Evolutionary conservation across 1,140 invertebrate species (phyloP).

Genomic region (Agraylea sexmaculata): DNA sequence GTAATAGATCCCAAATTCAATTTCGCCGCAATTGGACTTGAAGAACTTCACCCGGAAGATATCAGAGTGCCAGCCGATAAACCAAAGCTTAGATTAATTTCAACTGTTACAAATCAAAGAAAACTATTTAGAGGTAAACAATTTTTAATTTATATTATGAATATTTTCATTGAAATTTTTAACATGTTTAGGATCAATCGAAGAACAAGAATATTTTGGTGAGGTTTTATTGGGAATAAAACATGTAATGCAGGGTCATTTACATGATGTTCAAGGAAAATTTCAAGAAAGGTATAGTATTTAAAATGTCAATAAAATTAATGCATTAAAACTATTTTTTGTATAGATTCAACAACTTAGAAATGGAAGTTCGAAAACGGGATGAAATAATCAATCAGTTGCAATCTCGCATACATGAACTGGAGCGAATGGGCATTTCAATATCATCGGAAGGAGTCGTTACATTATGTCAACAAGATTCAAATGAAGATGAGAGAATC

Average conservation of each 20-base stretch:
- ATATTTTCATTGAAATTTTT: background rate
- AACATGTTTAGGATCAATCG: slow-evolving; percentile 34
- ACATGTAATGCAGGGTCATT: slow-evolving; percentile 59
- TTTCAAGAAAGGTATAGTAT: slow-evolving; percentile 42
- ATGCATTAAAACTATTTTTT: slow-evolving; percentile 32
- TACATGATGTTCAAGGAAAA: slow-evolving; percentile 53
- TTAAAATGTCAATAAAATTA: slow-evolving; percentile 1
- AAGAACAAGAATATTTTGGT: slow-evolving; percentile 64
- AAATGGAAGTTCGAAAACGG: slow-evolving; percentile 60
- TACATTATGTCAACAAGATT: background rate
- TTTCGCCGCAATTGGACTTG: slow-evolving; percentile 17
- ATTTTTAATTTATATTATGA: background rate
- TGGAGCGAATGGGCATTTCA: slow-evolving; percentile 41
- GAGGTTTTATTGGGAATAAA: slow-evolving; percentile 63
- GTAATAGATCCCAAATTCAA: slow-evolving; percentile 17
- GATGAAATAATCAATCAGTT: slow-evolving; percentile 68
- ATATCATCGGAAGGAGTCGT: slow-evolving; percentile 8
- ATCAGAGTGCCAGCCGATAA: slow-evolving; percentile 37
- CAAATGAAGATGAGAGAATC: too few relatives aligned
- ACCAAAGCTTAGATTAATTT: slow-evolving; percentile 35
- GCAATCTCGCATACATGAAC: slow-evolving; percentile 54
- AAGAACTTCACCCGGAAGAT: slow-evolving; percentile 32
- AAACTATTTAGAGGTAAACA: slow-evolving; percentile 34
- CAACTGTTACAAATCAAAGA: slow-evolving; percentile 35
- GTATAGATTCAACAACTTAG: slow-evolving; percentile 53